Evolutionary conservation across 2,888 invertebrate genomes (phyloP).

Genomic region (Synergus gifuensis): DNA sequence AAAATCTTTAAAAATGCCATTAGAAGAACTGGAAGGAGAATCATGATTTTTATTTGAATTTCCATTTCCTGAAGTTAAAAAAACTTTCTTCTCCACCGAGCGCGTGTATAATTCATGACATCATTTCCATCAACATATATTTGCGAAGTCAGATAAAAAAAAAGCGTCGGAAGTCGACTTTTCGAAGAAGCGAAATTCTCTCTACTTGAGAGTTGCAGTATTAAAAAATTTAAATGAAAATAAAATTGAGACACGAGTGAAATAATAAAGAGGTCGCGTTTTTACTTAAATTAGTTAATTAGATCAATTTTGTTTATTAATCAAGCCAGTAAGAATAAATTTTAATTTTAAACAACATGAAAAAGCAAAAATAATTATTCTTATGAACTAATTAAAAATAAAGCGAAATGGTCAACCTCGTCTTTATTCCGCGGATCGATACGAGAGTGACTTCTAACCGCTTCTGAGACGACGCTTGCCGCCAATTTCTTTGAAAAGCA

Average conservation of each 20-base stretch:
- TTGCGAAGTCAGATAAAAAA: neutral
- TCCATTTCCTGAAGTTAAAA: neutral
- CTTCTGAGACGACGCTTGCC: slow-evolving; percentile 8
- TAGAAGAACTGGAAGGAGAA: neutral
- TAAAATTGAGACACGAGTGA: neutral
- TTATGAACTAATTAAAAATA: neutral
- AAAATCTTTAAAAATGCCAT: slow-evolving; percentile 15
- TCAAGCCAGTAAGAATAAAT: too few relatives aligned
- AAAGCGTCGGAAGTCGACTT: neutral
- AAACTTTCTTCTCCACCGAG: neutral
- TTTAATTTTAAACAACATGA: too few relatives aligned
- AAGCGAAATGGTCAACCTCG: neutral
- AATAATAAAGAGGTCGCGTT: too few relatives aligned
- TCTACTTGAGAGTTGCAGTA: neutral
- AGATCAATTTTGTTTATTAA: too few relatives aligned
- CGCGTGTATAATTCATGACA: neutral
- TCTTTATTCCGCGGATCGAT: neutral
- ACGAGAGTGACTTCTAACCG: neutral
- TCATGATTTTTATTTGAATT: neutral
- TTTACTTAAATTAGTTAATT: too few relatives aligned
- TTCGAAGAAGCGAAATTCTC: neutral
- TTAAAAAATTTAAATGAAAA: neutral
- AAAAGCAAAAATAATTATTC: too few relatives aligned
- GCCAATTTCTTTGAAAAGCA: slow-evolving; percentile 28
- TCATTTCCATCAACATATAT: neutral